These are phyloP conservation scores for Drosophila tropicalis DNA, from an alignment of 1,140 invertebrate species.

Conservation along the genomic window DNA sequence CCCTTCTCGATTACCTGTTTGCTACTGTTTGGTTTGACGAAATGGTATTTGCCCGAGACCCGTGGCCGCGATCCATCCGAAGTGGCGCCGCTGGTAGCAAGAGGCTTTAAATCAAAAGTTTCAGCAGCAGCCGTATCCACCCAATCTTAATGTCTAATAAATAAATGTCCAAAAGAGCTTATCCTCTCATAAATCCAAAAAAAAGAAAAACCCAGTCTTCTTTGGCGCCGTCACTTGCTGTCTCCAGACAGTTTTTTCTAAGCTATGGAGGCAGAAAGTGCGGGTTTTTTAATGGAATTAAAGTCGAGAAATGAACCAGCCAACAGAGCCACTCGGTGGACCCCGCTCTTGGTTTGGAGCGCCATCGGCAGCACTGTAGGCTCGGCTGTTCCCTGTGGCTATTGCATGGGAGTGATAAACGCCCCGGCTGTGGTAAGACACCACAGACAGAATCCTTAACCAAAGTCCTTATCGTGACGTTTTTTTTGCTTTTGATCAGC, in stretches of 20 bases:
- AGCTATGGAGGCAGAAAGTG: conserved; percentile 19
- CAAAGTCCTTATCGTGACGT: background rate
- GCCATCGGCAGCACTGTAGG: conserved; percentile 87
- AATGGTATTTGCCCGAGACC: conserved; percentile 89
- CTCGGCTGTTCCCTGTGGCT: conserved; percentile 92
- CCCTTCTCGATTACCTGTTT: conserved; percentile 86
- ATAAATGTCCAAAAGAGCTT: conserved; percentile 21
- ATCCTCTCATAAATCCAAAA: conserved; percentile 1
- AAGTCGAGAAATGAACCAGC: background rate
- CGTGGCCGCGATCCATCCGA: conserved; percentile 86
- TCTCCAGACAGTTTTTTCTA: background rate
- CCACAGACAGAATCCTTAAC: background rate
- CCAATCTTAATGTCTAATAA: conserved; percentile 12
- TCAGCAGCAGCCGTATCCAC: background rate
- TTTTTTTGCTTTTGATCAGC: conserved; percentile 83
- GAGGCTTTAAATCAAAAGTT: conserved; percentile 83
- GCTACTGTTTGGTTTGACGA: conserved; percentile 86
- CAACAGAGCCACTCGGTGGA: conserved; percentile 37
- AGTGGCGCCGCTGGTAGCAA: conserved; percentile 84
- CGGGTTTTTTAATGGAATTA: conserved; percentile 18
- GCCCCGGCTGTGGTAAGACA: conserved; percentile 81
- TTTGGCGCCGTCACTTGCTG: background rate
- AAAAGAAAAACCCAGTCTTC: background rate
- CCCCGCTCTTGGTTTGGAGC: conserved; percentile 52
- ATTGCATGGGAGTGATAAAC: conserved; percentile 94